A percentile compares a stretch with the other conserved stretches of the same genome.
phyloP scores from a whole-genome alignment of 2,113 vertebrate species.

The Zosterops borbonicus region DNA sequence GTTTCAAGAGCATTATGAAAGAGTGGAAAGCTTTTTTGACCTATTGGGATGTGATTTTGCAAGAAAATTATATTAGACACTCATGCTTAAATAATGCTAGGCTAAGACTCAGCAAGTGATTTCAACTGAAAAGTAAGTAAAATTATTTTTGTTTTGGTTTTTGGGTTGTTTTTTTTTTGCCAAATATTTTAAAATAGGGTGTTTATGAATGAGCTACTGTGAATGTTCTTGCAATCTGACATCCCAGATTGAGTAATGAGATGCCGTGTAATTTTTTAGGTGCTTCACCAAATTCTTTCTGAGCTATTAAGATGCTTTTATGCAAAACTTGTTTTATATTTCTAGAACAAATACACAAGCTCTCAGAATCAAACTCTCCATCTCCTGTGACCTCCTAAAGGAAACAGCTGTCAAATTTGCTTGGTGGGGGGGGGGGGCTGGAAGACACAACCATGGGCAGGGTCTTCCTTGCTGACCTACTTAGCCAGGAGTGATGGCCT shows the following conservation, averaged over 20 bases:
- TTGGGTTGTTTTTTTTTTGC: background rate
- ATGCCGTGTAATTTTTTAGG: background rate
- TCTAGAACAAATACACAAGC: background rate
- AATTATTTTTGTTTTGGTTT: background rate
- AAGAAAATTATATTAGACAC: background rate
- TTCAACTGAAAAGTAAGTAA: background rate
- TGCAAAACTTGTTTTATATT: background rate
- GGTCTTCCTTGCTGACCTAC: background rate
- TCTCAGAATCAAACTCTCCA: background rate
- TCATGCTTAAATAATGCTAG: background rate
- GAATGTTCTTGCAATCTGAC: background rate
- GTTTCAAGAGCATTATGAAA: background rate
- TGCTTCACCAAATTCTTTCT: background rate
- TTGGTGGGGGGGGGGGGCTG: background rate
- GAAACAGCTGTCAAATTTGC: background rate
- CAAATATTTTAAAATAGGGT: background rate
- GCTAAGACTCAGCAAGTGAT: background rate
- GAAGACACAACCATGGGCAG: background rate
- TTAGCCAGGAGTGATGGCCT: fast-evolving
- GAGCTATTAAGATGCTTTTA: background rate
- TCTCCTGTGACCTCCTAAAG: background rate
- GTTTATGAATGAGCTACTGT: background rate
- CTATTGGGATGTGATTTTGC: background rate
- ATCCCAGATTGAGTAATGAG: background rate
- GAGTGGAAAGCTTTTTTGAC: background rate